Evolutionary conservation across 2,797 vertebrate species (phyloP), one percentile per base, ranked within the genome.

Genomic region (Rhabdomys pumilio): DNA sequence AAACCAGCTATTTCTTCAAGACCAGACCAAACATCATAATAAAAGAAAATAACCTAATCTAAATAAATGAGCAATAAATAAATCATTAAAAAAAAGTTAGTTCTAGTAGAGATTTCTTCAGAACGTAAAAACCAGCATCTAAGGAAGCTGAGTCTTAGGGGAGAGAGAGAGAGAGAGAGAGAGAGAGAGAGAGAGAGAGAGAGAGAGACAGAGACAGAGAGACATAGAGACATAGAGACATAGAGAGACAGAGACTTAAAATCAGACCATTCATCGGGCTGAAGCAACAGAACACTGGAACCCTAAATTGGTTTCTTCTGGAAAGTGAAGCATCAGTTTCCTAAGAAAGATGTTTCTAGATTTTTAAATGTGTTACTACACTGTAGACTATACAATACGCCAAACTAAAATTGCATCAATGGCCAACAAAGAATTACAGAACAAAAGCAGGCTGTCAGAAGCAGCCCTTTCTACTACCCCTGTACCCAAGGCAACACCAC

Each of bases 1-100:
- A 95, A 98, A 95, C 96, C 92, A 97, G 97, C 92, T 95, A 87
- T 95, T 97, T 95, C 97, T 95, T 91, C 76, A 77, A 93, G 59
- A 97, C 89, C 86, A 95, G 98, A 96, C 95, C 94, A 96, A 83
- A 90, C 77, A 86, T 0, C 8, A 26, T 38, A 93, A 85, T 91
- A 80, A 96, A 24, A 96, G 73, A 65, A 94, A 94, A 89, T 77
- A 73, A 77, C 24, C 5, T 31, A 92, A 96, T 59, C 4, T 8
- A 17, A 85, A 96, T 96, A 91, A 96, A 96, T 26, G 57, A 93
- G 41, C 38, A 76, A 29, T 20, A 38, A 72, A 41, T n/a, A 44
- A 61, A 10, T 17, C 61, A 63, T 59, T 15, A 14, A 84, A 84
- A 84, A 83, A 44, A 47, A 34, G 10, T 50, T 65, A 50, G 87